Evolutionary conservation across 1,140 invertebrate species (phyloP), one percentile per base, ranked within the genome.

Genomic region (Rhysida immarginata): DNA sequence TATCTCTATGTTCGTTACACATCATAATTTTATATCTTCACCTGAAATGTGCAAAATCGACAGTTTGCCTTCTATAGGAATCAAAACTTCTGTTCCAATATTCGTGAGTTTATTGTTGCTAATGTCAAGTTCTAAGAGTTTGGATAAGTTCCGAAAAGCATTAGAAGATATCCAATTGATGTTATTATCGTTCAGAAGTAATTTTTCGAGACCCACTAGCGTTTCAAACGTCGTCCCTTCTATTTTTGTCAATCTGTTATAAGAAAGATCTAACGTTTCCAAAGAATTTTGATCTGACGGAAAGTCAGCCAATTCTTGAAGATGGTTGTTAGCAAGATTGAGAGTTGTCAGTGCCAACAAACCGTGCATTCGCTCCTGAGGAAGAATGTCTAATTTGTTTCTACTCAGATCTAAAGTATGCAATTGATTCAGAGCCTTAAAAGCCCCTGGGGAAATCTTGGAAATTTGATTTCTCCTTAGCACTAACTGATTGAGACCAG

Each of bases 231-330:
- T 81, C 29, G 78, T 77, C 69, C 81, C 85, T 51, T 77, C 80
- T 53, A 92, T 79, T 59, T 79, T 77, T 18, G 80, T 79, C 57
- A 92, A 79, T 67, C 85, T 83, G 73, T 93, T 93, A 63, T 77
- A 83, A 3, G 86, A 89, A 13, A 92, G 68, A 67, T 92, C 87
- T 43, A 90, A 72, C 48, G 81, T 79, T 59, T 68, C 64, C 51
- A 94, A 67, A 14, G 79, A 78, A 49, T 80, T 79, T 20, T 91
- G 71, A 67, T 92, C 85, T 1, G 73, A 63, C 2, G 86, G 83
- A 65, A 93, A 90, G 59, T 87, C 82, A 67, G 88, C 85, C 1
- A 93, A 70, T 60, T 87, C 84, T 64, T 81, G 81, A 5, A 94
- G 71, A 27, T 75, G 77, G 68, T 94, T 94, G 59, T 81, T 78